Base-by-base conservation (phyloP, 2,797 vertebrate species). In the Neostethus bicornis region DNA sequence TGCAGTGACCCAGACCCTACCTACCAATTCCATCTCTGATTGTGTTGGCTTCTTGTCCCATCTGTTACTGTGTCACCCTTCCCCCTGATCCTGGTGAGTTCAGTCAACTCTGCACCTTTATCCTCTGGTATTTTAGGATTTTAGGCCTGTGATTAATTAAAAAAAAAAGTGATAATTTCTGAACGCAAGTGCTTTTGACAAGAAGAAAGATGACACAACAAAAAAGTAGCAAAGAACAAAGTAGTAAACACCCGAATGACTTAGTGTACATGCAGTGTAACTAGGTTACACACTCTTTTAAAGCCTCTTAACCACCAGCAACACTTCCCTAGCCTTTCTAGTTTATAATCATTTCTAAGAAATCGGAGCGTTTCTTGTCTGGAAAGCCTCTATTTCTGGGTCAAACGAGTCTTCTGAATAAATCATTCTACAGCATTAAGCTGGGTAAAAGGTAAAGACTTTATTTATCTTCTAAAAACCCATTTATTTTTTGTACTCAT, bases 81-180 rank as follows among this genome's bases (percentile, higher is more conserved):
- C 35, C 62, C 37, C 68, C 50, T 81, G 70, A 68, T 62, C 58
- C 62, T 2, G 81, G 81, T 87, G 81, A 87, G 85, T 85, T 58
- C 69, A 63, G 69, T 68, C 51, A 62, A 41, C 56, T 80, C 64
- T 73, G 34, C 65, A 61, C 37, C 59, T 51, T 46, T 66, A 66
- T 61, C 29, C 48, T 39, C 48, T 37, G 50, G 38, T 24, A 20
- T 19, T 20, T 35, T 25, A 13, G 19, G 23, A 37, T 28, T 17
- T 45, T 0, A 45, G 38, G 37, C 37, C 16, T 29, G 11, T 45
- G 17, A 8, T 31, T 34, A 12, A 29, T 3, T 20, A 7, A 24
- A 35, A 38, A 37, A 46, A n/a, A 38, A 13, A 26, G 19, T 21
- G 38, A 31, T 31, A 9, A 24, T 16, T 11, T 19, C 4, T 29